Conservation (phyloP, 1,140 invertebrate genomes). For the Diorhabda carinulata region DNA sequence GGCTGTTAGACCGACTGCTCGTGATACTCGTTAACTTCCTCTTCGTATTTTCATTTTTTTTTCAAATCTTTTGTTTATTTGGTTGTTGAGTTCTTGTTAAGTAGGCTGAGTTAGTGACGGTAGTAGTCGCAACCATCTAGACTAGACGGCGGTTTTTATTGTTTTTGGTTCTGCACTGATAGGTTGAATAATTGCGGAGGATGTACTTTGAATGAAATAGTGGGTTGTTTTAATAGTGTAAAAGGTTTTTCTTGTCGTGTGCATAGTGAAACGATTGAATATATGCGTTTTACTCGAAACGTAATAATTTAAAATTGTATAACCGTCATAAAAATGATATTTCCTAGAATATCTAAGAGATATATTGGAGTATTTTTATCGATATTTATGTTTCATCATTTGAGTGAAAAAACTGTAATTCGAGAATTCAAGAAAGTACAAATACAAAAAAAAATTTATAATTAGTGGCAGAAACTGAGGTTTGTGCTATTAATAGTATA, state of each 20-base stretch:
- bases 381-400: too few species aligned
- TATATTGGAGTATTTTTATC: too few species aligned
- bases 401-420: too few species aligned
- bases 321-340: too few species aligned
- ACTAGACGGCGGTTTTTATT: neutral
- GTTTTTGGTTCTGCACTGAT: conserved; percentile 1
- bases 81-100: neutral
- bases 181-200: neutral
- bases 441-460: too few species aligned
- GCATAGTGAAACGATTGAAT: too few species aligned
- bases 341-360: too few species aligned
- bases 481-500: too few species aligned
- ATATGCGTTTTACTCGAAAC: too few species aligned
- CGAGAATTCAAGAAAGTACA: too few species aligned
- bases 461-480: too few species aligned
- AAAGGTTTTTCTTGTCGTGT: neutral
- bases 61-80: neutral
- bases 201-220: neutral
- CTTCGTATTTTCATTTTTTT: conserved; percentile 1
- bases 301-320: too few species aligned
- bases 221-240: neutral
- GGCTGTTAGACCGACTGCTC: neutral
- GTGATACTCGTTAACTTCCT: neutral
- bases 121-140: neutral
- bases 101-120: neutral